phyloP scores from a whole-genome alignment of 2,888 invertebrate species.

The Apomyelois bistriatella region DNA sequence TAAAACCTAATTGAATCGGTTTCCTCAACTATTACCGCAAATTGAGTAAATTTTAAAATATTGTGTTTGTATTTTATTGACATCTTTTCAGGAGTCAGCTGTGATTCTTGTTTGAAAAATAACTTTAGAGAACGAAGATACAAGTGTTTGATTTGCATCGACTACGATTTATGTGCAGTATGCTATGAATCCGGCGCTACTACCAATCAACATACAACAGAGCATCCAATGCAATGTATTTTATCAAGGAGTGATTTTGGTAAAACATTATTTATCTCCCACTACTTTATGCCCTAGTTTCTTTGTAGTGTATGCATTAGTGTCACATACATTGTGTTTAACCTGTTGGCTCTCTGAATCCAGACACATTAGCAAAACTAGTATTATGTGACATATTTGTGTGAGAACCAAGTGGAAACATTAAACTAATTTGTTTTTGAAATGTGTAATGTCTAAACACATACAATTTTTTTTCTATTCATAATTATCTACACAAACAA shows the following conservation, averaged over 20 bases:
- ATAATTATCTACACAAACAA: no score
- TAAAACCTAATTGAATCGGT: constrained; percentile 19
- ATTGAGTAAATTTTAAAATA: constrained; percentile 20
- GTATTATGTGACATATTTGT: no score
- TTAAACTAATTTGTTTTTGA: background rate
- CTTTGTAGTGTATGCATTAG: background rate
- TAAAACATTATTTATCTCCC: constrained; percentile 55
- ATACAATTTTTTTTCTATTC: no score
- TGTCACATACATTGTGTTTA: background rate
- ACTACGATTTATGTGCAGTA: constrained; percentile 98
- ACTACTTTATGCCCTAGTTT: constrained; percentile 19
- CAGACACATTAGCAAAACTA: no score
- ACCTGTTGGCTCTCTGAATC: no score
- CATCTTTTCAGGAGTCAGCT: constrained; percentile 94
- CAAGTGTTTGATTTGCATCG: constrained; percentile 99
- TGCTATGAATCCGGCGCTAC: constrained; percentile 96
- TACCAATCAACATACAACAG: constrained; percentile 94
- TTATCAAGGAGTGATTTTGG: constrained; percentile 98
- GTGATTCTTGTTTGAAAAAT: constrained; percentile 99
- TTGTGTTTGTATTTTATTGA: constrained; percentile 53
- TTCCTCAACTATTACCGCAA: background rate
- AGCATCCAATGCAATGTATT: constrained; percentile 99
- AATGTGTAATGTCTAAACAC: background rate
- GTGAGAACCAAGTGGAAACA: no score
- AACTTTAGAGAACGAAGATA: constrained; percentile 98